A percentile compares a stretch with the other conserved stretches of the same genome.
These are phyloP conservation scores for Pseudoatta argentina DNA, from an alignment of 1,140 invertebrate species.

Conservation along the genomic window DNA sequence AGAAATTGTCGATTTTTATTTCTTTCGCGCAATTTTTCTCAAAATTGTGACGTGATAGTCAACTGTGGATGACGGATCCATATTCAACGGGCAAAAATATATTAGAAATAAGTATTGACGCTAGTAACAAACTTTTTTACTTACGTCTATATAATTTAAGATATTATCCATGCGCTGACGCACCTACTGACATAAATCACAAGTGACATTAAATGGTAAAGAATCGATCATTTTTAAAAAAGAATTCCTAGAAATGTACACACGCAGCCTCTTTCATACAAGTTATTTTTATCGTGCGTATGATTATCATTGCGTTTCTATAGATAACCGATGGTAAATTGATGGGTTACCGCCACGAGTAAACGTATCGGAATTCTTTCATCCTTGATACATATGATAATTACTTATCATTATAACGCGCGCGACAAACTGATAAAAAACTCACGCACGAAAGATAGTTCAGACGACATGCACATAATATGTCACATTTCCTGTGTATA, in stretches of 20 bases:
- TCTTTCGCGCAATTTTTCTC: no score
- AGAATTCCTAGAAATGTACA: neutral
- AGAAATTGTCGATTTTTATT: no score
- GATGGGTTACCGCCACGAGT: neutral
- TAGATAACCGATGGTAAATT: conserved; percentile 20
- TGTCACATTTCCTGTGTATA: neutral
- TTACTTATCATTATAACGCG: conserved; percentile 1
- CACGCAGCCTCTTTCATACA: neutral
- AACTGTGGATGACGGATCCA: no score
- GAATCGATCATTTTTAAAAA: neutral
- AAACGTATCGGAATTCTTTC: conserved; percentile 8
- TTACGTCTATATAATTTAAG: neutral
- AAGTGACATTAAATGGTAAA: neutral
- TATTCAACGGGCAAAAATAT: no score
- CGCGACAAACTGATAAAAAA: neutral
- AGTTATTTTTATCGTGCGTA: conserved; percentile 36
- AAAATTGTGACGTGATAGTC: no score
- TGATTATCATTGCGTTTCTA: conserved; percentile 21
- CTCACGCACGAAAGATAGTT: neutral
- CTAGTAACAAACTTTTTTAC: no score
- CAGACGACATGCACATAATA: neutral
- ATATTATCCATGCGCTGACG: neutral
- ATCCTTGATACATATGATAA: conserved; percentile 4
- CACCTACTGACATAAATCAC: neutral
- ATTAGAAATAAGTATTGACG: no score